Conservation (phyloP, 2,797 vertebrate species). For the Amazona finschi region DNA sequence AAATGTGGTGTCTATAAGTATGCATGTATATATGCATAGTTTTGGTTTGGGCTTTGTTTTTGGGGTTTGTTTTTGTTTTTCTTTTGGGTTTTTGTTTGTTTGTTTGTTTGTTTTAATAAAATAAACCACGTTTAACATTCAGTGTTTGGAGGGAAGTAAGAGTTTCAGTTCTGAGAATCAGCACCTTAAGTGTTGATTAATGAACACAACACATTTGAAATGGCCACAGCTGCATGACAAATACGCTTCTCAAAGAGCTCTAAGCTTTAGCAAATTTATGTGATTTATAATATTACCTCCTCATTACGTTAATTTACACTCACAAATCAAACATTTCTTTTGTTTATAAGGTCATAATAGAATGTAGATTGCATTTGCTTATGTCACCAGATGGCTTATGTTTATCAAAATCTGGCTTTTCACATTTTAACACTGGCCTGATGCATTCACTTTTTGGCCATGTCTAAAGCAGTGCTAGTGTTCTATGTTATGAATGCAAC, state of each 20-base stretch:
- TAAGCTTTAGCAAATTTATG: neutral
- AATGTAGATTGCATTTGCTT: neutral
- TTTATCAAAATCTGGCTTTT: neutral
- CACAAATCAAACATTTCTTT: neutral
- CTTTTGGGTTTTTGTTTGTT: neutral
- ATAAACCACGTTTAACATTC: neutral
- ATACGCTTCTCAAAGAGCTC: neutral
- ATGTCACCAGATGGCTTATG: constrained; percentile 17
- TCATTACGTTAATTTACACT: neutral
- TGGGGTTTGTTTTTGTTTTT: too few species aligned
- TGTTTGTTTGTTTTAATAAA: neutral
- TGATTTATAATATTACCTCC: constrained; percentile 1
- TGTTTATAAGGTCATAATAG: constrained; percentile 10
- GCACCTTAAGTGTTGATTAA: neutral
- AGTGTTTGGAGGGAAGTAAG: neutral
- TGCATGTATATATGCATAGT: neutral
- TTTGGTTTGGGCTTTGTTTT: neutral
- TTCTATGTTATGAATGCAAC: neutral
- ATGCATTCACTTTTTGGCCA: neutral
- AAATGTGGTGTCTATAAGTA: neutral
- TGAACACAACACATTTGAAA: neutral
- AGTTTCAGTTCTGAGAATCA: neutral
- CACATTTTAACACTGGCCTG: neutral
- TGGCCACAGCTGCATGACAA: neutral
- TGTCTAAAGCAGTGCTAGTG: neutral